Conservation (phyloP, 2,888 invertebrate genomes). For the Polymixis lichenea region DNA sequence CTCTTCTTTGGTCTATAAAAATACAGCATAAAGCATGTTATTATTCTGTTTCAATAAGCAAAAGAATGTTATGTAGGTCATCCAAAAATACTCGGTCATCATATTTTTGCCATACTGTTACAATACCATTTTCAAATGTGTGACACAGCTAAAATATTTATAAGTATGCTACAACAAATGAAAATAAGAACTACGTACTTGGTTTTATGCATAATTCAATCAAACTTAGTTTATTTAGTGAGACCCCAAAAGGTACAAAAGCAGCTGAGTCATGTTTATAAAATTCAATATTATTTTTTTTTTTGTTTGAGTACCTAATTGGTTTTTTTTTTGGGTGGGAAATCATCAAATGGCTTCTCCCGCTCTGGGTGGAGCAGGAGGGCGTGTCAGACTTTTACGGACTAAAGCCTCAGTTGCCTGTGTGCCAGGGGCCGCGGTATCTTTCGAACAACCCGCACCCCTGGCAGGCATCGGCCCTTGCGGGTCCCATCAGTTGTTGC, state of each 20-base stretch:
- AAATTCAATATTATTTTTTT: no score
- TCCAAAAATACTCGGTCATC: neutral
- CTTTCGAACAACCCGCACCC: no score
- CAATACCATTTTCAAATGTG: neutral
- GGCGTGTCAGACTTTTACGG: no score
- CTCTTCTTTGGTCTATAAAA: slow-evolving; percentile 82
- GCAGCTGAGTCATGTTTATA: slow-evolving; percentile 2
- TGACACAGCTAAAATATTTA: neutral
- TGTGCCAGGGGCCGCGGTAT: no score
- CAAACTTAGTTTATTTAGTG: neutral
- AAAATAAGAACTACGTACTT: neutral
- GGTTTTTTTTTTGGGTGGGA: no score
- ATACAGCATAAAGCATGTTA: slow-evolving; percentile 9
- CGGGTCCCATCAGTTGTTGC: no score
- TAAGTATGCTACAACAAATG: neutral
- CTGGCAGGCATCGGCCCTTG: no score
- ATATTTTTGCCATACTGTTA: neutral
- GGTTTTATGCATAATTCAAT: slow-evolving; percentile 1
- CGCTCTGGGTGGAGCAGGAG: no score
- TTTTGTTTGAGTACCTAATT: no score
- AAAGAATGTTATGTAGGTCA: neutral
- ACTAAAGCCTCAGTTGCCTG: no score
- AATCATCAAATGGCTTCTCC: no score
- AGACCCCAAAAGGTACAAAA: neutral
- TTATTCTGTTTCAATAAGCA: neutral